Evolutionary conservation across 1,140 invertebrate species (phyloP).

Genomic region (Nephotettix cincticeps): DNA sequence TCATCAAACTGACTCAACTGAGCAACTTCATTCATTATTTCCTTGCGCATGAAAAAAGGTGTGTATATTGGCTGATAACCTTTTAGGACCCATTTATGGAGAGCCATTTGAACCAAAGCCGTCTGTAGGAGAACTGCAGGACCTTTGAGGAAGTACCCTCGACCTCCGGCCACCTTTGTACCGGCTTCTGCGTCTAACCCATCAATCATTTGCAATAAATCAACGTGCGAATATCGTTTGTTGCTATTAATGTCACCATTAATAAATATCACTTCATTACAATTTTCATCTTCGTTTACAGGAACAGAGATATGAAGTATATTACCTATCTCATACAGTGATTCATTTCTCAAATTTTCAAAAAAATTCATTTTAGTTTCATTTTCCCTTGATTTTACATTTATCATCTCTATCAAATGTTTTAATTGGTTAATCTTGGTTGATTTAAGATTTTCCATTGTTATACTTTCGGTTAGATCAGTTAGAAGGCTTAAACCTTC

Average conservation of each 20-base stretch:
- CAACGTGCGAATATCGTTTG: slow-evolving; percentile 96
- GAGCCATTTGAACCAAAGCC: slow-evolving; percentile 87
- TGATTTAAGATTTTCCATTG: slow-evolving; percentile 67
- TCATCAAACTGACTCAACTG: slow-evolving; percentile 99
- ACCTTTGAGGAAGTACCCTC: slow-evolving; percentile 93
- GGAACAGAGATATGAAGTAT: slow-evolving; percentile 90
- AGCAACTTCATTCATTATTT: slow-evolving; percentile 98
- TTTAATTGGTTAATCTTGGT: slow-evolving; percentile 93
- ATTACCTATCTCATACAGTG: slow-evolving; percentile 92
- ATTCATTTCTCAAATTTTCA: slow-evolving; percentile 76
- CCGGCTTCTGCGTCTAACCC: slow-evolving; percentile 96
- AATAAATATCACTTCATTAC: slow-evolving; percentile 82
- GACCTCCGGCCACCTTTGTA: slow-evolving; percentile 84
- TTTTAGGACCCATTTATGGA: slow-evolving; percentile 71
- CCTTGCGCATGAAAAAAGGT: slow-evolving; percentile 99
- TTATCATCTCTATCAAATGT: slow-evolving; percentile 68
- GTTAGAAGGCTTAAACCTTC: too few relatives aligned
- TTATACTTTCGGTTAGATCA: slow-evolving; percentile 68
- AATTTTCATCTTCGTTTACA: slow-evolving; percentile 88
- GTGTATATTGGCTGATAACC: slow-evolving; percentile 92
- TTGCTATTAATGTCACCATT: slow-evolving; percentile 79
- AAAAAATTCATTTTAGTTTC: slow-evolving; percentile 64
- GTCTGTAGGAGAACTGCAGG: slow-evolving; percentile 92
- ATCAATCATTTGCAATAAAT: slow-evolving; percentile 96
- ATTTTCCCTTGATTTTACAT: slow-evolving; percentile 77